phyloP scores from a whole-genome alignment of 2,797 vertebrate genomes.

The Cottoperca gobio region DNA sequence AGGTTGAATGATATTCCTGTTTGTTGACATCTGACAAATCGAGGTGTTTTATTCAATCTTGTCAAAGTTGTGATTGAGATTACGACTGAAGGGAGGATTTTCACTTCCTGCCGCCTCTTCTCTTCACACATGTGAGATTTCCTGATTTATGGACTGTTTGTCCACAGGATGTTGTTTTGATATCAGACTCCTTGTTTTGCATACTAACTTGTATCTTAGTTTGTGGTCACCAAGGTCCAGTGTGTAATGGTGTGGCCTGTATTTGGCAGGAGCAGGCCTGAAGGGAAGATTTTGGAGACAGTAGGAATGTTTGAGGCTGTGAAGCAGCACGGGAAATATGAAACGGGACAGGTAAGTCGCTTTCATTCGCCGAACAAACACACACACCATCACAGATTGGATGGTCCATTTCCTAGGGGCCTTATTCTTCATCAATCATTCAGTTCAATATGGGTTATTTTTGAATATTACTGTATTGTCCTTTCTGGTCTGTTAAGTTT shows the following conservation, averaged over 20 bases:
- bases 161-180: conserved; percentile 34
- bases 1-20: conserved; percentile 29
- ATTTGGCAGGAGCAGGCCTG: conserved; percentile 91
- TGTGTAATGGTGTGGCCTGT: conserved; percentile 69
- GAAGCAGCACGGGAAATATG: conserved; percentile 97
- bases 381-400: background rate
- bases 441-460: background rate
- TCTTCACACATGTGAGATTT: too few relatives aligned
- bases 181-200: background rate
- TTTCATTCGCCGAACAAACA: background rate
- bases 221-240: conserved; percentile 1
- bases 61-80: conserved; percentile 68
- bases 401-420: too few relatives aligned
- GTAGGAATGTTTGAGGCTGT: conserved; percentile 96
- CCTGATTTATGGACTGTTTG: background rate
- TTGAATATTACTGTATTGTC: background rate
- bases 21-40: conserved; percentile 48
- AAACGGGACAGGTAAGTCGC: conserved; percentile 93
- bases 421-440: background rate
- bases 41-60: conserved; percentile 66
- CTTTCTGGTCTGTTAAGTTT: background rate
- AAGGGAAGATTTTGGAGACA: conserved; percentile 96
- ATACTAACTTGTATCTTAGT: background rate
- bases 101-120: too few relatives aligned
- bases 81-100: background rate